A percentile compares a stretch with the other conserved stretches of the same genome.
phyloP scores from a whole-genome alignment of 1,140 invertebrate species.

The Potamilus streckersoni region DNA sequence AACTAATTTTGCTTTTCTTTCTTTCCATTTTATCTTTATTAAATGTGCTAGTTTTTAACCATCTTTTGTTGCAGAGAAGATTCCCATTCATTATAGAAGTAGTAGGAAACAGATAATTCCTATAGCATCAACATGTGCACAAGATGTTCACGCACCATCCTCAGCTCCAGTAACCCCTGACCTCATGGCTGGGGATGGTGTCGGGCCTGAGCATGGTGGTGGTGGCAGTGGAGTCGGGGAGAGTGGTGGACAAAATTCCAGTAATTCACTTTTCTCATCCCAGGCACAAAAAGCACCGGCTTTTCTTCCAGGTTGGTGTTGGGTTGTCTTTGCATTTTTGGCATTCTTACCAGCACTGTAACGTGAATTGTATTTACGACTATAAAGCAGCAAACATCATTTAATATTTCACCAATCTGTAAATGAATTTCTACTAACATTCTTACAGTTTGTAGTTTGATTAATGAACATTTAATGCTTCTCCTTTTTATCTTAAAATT shows the following conservation, averaged over 20 bases:
- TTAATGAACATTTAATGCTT: no score
- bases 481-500: no score
- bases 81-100: slow-evolving; percentile 57
- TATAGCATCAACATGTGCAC: slow-evolving; percentile 38
- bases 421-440: no score
- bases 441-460: no score
- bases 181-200: slow-evolving; percentile 1
- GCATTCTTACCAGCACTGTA: no score
- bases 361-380: no score
- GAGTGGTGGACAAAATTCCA: slow-evolving; percentile 36
- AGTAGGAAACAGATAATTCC: slow-evolving; percentile 48
- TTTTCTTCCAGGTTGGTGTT: slow-evolving; percentile 56
- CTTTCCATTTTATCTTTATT: no score
- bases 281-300: slow-evolving; percentile 52
- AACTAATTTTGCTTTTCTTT: no score
- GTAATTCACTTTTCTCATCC: slow-evolving; percentile 44
- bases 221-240: slow-evolving; percentile 34
- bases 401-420: no score
- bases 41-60: no score
- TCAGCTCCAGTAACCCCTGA: slow-evolving; percentile 23
- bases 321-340: slow-evolving; percentile 9
- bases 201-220: no score
- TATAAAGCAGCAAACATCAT: no score
- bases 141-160: slow-evolving; percentile 37
- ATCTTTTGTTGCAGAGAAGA: slow-evolving; percentile 52